Conservation (phyloP, 1,140 invertebrate genomes). For the Zaprionus inermis region DNA sequence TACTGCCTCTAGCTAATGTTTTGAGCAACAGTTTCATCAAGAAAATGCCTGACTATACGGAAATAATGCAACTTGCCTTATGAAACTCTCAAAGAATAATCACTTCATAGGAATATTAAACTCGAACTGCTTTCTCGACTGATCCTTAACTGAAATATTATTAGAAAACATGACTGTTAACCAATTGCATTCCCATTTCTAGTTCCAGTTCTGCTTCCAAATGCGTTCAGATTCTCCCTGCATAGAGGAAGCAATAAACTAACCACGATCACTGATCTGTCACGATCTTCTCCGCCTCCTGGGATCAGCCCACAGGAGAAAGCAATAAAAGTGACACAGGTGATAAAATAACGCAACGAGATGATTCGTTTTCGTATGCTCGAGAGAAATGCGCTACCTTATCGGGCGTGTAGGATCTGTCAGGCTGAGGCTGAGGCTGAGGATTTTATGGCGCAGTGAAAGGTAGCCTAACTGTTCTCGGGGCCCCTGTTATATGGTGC, state of each 20-base stretch:
- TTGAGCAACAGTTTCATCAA: background rate
- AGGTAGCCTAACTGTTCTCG: slow-evolving; percentile 66
- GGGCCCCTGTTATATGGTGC: too few relatives aligned
- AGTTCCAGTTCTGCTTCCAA: background rate
- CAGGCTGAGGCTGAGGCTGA: slow-evolving; percentile 32
- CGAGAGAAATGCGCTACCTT: slow-evolving; percentile 21
- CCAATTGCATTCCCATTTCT: slow-evolving; percentile 8
- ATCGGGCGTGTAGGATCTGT: slow-evolving; percentile 68
- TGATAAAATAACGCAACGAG: slow-evolving; percentile 79
- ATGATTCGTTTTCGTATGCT: slow-evolving; percentile 57
- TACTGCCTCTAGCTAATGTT: too few relatives aligned
- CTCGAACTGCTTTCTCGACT: background rate
- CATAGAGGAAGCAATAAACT: slow-evolving; percentile 76
- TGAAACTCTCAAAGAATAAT: background rate
- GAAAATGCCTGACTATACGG: background rate
- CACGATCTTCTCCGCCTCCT: slow-evolving; percentile 44
- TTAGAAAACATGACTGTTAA: background rate
- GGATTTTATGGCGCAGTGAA: slow-evolving; percentile 65
- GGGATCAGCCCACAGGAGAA: slow-evolving; percentile 47
- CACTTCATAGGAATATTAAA: background rate
- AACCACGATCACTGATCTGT: slow-evolving; percentile 75
- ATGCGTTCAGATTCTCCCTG: slow-evolving; percentile 4
- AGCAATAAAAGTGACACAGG: slow-evolving; percentile 75
- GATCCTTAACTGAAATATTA: background rate
- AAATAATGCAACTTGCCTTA: background rate